Evolutionary conservation across 1,140 invertebrate genomes (phyloP).

Genomic region (Drosophila asahinai): DNA sequence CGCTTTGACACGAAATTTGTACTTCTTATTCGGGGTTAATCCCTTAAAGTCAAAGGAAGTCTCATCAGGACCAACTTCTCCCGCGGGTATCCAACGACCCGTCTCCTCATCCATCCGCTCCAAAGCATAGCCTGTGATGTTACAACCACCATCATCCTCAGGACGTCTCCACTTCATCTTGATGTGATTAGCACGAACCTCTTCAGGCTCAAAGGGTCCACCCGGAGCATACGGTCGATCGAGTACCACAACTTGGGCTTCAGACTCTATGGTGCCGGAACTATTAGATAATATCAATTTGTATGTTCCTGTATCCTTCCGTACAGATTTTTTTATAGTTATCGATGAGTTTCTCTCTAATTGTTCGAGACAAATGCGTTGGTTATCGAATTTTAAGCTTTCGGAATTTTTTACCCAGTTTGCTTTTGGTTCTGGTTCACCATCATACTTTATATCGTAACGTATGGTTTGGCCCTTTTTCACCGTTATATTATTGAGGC

Average conservation of each 20-base stretch:
- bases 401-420: conserved; percentile 91
- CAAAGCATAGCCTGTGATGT: conserved; percentile 97
- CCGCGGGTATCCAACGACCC: conserved; percentile 95
- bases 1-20: conserved; percentile 99
- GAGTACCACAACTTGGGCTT: conserved; percentile 94
- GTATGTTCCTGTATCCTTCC: conserved; percentile 96
- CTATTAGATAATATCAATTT: conserved; percentile 93
- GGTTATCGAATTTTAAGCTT: conserved; percentile 89
- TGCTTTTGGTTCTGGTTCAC: conserved; percentile 97
- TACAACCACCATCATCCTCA: conserved; percentile 96
- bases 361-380: conserved; percentile 93
- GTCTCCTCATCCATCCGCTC: conserved; percentile 98
- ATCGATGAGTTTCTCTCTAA: conserved; percentile 96
- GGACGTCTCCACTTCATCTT: conserved; percentile 98
- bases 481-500: conserved; percentile 93
- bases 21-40: conserved; percentile 98
- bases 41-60: conserved; percentile 95
- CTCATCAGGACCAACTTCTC: conserved; percentile 94
- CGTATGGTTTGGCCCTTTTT: conserved; percentile 97
- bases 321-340: conserved; percentile 93
- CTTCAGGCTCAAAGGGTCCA: conserved; percentile 94
- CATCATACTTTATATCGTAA: conserved; percentile 95
- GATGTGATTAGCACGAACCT: conserved; percentile 95
- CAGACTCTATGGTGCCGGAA: conserved; percentile 93
- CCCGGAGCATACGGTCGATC: conserved; percentile 94